Evolutionary conservation across 2,797 vertebrate species (phyloP), one percentile per base, ranked within the genome.

Genomic region (Coendou prehensilis): DNA sequence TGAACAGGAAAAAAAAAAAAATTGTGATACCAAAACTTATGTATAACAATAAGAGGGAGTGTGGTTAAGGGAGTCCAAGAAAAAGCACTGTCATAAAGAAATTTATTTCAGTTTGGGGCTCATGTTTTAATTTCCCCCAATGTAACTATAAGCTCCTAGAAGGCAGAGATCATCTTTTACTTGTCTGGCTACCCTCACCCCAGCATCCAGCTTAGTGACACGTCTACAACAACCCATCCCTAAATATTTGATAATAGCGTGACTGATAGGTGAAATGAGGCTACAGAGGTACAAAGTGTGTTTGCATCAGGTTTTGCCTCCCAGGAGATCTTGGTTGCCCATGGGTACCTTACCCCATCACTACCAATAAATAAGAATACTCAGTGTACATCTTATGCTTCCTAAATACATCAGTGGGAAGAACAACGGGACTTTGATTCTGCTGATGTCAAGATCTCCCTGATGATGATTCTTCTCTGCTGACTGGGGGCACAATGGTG

Each of bases 231-330:
- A 95, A 85, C 20, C 11, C 5, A 45, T 47, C 57, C 52, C 56
- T 52, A 80, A 79, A 76, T 8, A 59, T 57, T 56, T 71, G 57
- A 50, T 88, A 92, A 26, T 52, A 30, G n/a, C 30, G 71, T 90
- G 20, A 89, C n/a, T 56, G 33, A 93, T 57, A 83, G n/a, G 88
- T 28, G 33, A 93, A 95, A 87, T 41, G 10, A 84, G 52, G 69
- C 54, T 84, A 4, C 71, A 14, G 52, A 61, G 47, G 64, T 73
- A 88, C 10, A 64, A 37, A 61, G 18, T 30, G 33, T 56, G 4
- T 64, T 33, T 67, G 22, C 52, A 54, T 88, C 81, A 41, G 63
- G 54, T 92, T 80, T 88, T 61, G 80, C 37, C 47, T 71, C 22
- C n/a, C 50, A 23, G 13, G 52, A 80, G 9, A 11, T 95, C 67